Evolutionary conservation across 1,140 invertebrate genomes (phyloP).

Genomic region (Metopolophium dirhodum): DNA sequence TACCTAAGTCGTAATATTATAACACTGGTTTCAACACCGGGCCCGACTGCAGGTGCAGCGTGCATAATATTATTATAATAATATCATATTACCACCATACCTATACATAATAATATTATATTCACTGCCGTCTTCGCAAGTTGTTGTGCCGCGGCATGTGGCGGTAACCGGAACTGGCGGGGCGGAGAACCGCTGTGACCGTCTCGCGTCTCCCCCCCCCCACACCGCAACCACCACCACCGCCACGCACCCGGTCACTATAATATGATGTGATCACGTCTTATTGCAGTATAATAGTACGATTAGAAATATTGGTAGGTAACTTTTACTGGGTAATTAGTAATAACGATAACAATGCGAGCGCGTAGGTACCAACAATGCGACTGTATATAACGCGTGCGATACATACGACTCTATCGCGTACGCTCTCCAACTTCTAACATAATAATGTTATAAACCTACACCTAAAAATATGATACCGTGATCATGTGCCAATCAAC

Average conservation of each 20-base stretch:
- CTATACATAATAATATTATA: not conserved
- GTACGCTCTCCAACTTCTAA: no score
- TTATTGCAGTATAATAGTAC: not conserved
- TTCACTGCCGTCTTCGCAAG: not conserved
- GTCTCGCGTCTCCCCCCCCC: not conserved
- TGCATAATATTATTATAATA: constrained; percentile 17
- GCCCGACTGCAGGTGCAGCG: not conserved
- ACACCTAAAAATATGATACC: no score
- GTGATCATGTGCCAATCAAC: no score
- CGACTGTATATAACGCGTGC: no score
- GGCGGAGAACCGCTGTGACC: not conserved
- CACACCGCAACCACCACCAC: no score
- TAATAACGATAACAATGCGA: not conserved
- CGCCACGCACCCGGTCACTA: no score
- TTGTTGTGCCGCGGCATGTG: not conserved
- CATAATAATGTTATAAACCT: no score
- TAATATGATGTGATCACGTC: not conserved
- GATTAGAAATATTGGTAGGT: not conserved
- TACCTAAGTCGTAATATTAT: not conserved
- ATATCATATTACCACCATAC: not conserved
- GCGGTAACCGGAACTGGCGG: not conserved
- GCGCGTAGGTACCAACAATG: no score
- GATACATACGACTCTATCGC: no score
- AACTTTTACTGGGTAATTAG: not conserved
- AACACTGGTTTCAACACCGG: not conserved